phyloP scores from a whole-genome alignment of 2,888 invertebrate genomes.

The Synergus itoensis region DNA sequence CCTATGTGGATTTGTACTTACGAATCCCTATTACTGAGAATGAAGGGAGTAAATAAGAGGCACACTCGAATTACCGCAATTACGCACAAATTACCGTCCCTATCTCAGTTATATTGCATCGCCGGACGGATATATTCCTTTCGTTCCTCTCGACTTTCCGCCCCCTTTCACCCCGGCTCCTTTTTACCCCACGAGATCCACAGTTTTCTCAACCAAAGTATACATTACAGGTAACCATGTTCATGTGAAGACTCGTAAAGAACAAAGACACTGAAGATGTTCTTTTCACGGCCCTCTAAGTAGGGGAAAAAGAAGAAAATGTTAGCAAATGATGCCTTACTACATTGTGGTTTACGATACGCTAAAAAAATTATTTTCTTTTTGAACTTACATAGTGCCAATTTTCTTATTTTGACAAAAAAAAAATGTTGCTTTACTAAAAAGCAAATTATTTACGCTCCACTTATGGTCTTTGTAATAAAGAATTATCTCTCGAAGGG shows the following conservation, averaged over 20 bases:
- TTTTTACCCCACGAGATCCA: slow-evolving; percentile 24
- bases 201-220: slow-evolving; percentile 36
- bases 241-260: slow-evolving; percentile 35
- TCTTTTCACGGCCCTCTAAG: slow-evolving; percentile 35
- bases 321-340: slow-evolving; percentile 16
- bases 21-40: slow-evolving; percentile 46
- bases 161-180: slow-evolving; percentile 37
- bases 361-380: background rate
- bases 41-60: slow-evolving; percentile 56
- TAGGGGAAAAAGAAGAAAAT: slow-evolving; percentile 35
- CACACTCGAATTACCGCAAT: slow-evolving; percentile 62
- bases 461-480: slow-evolving; percentile 5
- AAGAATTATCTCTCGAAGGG: background rate
- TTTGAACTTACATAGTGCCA: background rate
- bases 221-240: slow-evolving; percentile 31
- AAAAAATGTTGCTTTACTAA: slow-evolving; percentile 10
- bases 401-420: slow-evolving; percentile 37
- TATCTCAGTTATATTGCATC: slow-evolving; percentile 60
- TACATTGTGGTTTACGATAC: slow-evolving; percentile 35
- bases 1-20: slow-evolving; percentile 20
- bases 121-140: slow-evolving; percentile 46
- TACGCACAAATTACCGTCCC: slow-evolving; percentile 63
- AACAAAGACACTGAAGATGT: slow-evolving; percentile 35
- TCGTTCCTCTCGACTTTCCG: slow-evolving; percentile 43
- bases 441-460: slow-evolving; percentile 22